phyloP scores from a whole-genome alignment of 2,797 vertebrate species.

The Chelonia mydas region DNA sequence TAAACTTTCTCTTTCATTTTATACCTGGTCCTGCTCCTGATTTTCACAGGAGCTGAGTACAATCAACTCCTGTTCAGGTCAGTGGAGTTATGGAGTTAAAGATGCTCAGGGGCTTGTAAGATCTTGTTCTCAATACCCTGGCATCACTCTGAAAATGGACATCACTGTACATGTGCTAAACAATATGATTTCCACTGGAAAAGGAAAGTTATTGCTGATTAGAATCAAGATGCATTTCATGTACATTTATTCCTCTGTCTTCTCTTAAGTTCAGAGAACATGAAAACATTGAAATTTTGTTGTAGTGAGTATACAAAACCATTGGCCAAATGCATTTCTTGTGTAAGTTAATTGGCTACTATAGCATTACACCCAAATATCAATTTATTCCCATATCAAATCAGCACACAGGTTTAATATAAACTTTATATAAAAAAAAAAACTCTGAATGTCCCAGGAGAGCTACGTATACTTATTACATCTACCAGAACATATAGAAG shows the following conservation, averaged over 20 bases:
- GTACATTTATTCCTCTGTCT: neutral
- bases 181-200: neutral
- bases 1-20: neutral
- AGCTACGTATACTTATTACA: neutral
- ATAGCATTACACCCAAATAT: neutral
- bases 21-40: neutral
- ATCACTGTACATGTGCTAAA: neutral
- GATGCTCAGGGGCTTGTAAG: neutral
- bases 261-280: neutral
- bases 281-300: neutral
- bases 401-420: neutral
- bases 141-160: neutral
- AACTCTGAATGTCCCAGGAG: neutral
- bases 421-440: neutral
- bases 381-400: neutral
- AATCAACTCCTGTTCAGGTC: neutral
- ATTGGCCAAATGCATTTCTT: neutral
- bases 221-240: neutral
- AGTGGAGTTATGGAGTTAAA: neutral
- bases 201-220: neutral
- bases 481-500: neutral
- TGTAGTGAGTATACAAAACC: neutral
- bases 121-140: neutral
- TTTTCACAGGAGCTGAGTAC: neutral
- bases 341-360: neutral